Percentiles rank a stretch among this genome's conserved stretches.
Evolutionary conservation across 2,888 invertebrate genomes (phyloP).

Genomic region (Sipha maydis): DNA sequence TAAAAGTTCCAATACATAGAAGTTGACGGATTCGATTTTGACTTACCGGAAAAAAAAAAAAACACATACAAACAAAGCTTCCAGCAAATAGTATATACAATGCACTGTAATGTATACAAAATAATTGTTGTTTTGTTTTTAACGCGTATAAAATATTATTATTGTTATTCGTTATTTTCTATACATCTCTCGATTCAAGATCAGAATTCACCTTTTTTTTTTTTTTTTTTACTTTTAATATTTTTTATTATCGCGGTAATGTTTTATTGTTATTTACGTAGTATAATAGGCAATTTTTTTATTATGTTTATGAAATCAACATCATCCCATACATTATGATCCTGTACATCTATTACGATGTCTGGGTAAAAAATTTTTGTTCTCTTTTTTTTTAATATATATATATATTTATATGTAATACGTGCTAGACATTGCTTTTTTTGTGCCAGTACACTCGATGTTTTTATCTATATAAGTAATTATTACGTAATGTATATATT

Average conservation of each 20-base stretch:
- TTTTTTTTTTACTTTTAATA: constrained; percentile 35
- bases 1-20: background rate
- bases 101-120: constrained; percentile 8
- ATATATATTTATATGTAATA: constrained; percentile 20
- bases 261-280: constrained; percentile 59
- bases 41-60: background rate
- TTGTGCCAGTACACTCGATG: constrained; percentile 56
- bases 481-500: constrained; percentile 45
- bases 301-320: constrained; percentile 41
- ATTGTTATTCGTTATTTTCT: constrained; percentile 45
- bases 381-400: background rate
- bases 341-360: constrained; percentile 11
- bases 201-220: constrained; percentile 34
- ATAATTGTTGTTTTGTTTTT: constrained; percentile 49
- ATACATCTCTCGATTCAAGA: constrained; percentile 12
- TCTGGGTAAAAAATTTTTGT: constrained; percentile 6
- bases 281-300: constrained; percentile 52
- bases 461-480: constrained; percentile 52
- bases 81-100: background rate
- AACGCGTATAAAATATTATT: constrained; percentile 33
- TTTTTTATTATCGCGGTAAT: constrained; percentile 44
- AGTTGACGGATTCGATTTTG: constrained; percentile 1
- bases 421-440: constrained; percentile 57
- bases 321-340: background rate
- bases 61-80: background rate